Conservation (phyloP, 2,888 invertebrate genomes). For the Halictus ligatus region DNA sequence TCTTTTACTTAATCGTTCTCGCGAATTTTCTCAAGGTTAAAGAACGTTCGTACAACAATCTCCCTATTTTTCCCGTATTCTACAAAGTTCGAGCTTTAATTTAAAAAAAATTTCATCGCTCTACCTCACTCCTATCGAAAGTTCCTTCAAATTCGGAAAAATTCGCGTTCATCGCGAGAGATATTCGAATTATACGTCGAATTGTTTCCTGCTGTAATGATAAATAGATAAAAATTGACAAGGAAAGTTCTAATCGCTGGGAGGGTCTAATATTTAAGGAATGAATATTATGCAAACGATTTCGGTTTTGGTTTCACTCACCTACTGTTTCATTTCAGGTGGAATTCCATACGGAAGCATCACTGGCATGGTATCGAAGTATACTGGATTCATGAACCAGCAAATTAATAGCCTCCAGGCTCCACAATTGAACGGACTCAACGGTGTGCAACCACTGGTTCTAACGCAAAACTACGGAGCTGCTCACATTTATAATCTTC, state of each 20-base stretch:
- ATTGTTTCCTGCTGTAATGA: neutral
- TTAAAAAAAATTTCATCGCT: no score
- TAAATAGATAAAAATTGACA: neutral
- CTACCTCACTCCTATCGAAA: no score
- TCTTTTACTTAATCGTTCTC: no score
- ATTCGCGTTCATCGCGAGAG: no score
- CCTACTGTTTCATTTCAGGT: slow-evolving; percentile 82
- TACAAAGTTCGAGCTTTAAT: no score
- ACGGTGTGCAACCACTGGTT: slow-evolving; percentile 60
- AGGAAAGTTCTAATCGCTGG: neutral
- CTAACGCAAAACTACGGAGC: slow-evolving; percentile 73
- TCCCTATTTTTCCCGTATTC: no score
- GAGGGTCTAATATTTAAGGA: neutral
- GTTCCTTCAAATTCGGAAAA: no score
- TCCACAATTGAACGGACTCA: slow-evolving; percentile 48
- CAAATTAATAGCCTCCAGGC: slow-evolving; percentile 33
- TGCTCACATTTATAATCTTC: slow-evolving; percentile 76
- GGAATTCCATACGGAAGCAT: slow-evolving; percentile 88
- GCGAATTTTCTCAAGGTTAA: no score
- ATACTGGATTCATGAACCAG: slow-evolving; percentile 71
- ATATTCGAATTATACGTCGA: neutral
- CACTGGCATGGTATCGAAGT: slow-evolving; percentile 86
- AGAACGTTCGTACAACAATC: no score
- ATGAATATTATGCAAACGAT: neutral
- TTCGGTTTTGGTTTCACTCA: neutral